Percentiles rank a stretch among this genome's conserved stretches.
phyloP scores from a whole-genome alignment of 1,140 invertebrate species.

The Adoxophyes honmai region DNA sequence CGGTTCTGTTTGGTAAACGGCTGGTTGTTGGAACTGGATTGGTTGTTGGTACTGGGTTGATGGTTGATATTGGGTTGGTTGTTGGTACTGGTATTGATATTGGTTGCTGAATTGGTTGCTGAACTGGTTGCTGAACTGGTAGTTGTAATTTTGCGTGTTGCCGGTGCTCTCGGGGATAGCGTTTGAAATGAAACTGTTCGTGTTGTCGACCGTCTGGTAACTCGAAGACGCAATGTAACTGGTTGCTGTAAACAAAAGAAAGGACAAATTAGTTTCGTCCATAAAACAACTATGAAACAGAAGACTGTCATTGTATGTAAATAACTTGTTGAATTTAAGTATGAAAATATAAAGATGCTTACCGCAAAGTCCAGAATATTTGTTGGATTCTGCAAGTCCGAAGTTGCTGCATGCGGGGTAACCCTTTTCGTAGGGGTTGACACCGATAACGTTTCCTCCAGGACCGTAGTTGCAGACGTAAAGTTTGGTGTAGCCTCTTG shows the following conservation, averaged over 20 bases:
- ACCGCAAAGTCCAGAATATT: slow-evolving; percentile 88
- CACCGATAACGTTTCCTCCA: slow-evolving; percentile 87
- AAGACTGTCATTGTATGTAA: too few relatives aligned
- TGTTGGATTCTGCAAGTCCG: slow-evolving; percentile 83
- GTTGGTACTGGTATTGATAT: slow-evolving; percentile 38
- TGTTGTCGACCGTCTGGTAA: slow-evolving; percentile 54
- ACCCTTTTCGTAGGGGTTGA: slow-evolving; percentile 85
- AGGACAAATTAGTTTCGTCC: neutral
- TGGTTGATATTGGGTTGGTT: slow-evolving; percentile 64
- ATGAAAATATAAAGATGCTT: slow-evolving; percentile 62
- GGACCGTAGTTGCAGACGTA: slow-evolving; percentile 93
- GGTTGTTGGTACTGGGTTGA: slow-evolving; percentile 37
- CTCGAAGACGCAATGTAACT: slow-evolving; percentile 53
- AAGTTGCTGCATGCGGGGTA: slow-evolving; percentile 83
- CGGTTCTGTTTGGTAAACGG: slow-evolving; percentile 44
- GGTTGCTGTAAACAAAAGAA: slow-evolving; percentile 46
- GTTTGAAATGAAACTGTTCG: slow-evolving; percentile 64
- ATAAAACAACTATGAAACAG: too few relatives aligned
- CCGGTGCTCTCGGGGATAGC: slow-evolving; percentile 67
- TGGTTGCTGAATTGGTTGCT: slow-evolving; percentile 65
- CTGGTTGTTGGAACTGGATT: slow-evolving; percentile 55
- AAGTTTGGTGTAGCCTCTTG: slow-evolving; percentile 85
- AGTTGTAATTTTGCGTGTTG: slow-evolving; percentile 53
- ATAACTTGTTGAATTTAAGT: too few relatives aligned
- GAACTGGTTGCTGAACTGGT: slow-evolving; percentile 48